These are phyloP conservation scores for Conus ventricosus DNA, from an alignment of 1,140 invertebrate genomes.

Conservation along the genomic window DNA sequence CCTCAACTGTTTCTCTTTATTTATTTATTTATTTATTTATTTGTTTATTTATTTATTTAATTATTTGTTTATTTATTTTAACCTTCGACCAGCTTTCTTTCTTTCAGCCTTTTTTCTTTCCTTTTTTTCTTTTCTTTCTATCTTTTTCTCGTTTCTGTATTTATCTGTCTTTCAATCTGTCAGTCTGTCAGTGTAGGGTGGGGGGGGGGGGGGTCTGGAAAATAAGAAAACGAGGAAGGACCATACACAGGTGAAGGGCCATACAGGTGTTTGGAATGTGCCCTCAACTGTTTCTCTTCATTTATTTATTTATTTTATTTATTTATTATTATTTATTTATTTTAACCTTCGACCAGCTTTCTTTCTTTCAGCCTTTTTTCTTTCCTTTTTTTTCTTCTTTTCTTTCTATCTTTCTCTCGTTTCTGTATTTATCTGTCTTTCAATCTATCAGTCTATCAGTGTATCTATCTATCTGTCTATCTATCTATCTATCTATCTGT, in stretches of 20 bases:
- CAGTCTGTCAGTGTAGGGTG: not conserved
- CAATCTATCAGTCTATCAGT: not conserved
- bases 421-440: conserved; percentile 12
- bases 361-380: not conserved
- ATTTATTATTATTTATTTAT: not conserved
- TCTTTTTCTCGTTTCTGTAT: not conserved
- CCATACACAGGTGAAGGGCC: no score
- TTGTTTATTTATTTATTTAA: not conserved
- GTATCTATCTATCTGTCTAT: conserved; percentile 10
- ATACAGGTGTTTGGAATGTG: no score
- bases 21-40: no score
- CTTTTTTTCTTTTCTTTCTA: not conserved
- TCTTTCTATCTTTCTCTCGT: not conserved
- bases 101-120: not conserved
- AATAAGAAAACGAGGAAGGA: no score
- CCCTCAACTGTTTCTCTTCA: no score
- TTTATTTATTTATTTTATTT: no score
- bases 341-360: not conserved
- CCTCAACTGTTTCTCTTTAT: no score
- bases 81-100: not conserved
- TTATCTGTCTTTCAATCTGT: not conserved
- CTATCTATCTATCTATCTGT: no score
- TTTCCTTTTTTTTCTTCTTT: not conserved
- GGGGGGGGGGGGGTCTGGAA: no score
- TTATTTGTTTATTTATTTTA: not conserved